Evolutionary conservation across 2,888 invertebrate genomes (phyloP).

Genomic region (Coleophora flavipennella): DNA sequence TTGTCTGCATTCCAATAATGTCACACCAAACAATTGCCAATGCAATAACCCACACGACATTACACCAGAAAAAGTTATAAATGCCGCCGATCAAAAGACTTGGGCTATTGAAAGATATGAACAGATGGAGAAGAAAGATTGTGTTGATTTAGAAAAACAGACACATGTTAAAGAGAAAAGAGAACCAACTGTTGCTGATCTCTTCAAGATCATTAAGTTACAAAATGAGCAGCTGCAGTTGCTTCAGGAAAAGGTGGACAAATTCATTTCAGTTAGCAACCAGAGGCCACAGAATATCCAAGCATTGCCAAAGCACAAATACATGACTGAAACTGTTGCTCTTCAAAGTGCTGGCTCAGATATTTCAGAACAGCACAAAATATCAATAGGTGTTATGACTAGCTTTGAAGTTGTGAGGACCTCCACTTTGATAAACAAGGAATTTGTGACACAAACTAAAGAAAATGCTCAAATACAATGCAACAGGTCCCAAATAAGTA

Average conservation of each 20-base stretch:
- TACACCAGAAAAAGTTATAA: conserved; percentile 7
- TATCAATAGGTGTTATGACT: conserved; percentile 81
- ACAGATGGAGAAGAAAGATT: conserved; percentile 28
- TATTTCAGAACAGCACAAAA: conserved; percentile 52
- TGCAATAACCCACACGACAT: conserved; percentile 5
- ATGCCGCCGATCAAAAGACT: conserved; percentile 49
- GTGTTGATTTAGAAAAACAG: conserved; percentile 42
- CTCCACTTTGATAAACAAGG: conserved; percentile 60
- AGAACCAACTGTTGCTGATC: conserved; percentile 71
- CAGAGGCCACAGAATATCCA: conserved; percentile 25
- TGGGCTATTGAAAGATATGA: conserved; percentile 52
- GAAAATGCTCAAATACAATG: conserved; percentile 57
- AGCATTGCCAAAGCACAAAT: conserved; percentile 29
- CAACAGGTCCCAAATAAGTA: conserved; percentile 55
- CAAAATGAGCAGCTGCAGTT: conserved; percentile 78
- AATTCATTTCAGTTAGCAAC: conserved; percentile 46
- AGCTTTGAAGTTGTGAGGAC: conserved; percentile 77
- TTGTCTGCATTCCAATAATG: background rate
- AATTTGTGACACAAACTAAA: conserved; percentile 38
- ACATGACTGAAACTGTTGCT: conserved; percentile 38
- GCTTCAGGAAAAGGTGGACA: conserved; percentile 76
- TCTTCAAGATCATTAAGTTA: conserved; percentile 76
- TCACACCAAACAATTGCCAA: background rate
- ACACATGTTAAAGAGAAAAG: conserved; percentile 47
- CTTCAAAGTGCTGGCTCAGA: conserved; percentile 39